Conservation (phyloP, 1,140 invertebrate genomes). For the Stenopsyche tienmushanensis region DNA sequence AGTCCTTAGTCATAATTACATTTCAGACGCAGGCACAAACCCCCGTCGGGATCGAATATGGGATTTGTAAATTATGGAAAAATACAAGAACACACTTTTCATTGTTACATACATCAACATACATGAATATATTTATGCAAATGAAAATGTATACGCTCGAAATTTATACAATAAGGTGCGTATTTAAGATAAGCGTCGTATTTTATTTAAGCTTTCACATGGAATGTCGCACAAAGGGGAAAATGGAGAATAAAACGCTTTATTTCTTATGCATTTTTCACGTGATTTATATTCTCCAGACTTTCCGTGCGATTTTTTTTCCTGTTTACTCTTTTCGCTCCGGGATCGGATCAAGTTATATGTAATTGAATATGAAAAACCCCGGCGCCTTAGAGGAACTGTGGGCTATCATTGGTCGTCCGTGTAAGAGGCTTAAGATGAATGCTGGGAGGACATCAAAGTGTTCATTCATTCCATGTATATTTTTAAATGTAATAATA, state of each 20-base stretch:
- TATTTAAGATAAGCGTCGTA: slow-evolving; percentile 20
- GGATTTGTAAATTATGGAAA: no score
- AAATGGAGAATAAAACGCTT: slow-evolving; percentile 19
- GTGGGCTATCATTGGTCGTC: no score
- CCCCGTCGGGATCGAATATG: no score
- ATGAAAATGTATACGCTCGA: no score
- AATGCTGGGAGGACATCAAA: no score
- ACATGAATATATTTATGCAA: not conserved
- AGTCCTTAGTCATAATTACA: no score
- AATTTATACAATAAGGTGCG: not conserved
- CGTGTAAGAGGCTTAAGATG: no score
- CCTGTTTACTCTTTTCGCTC: not conserved
- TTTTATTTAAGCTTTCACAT: slow-evolving; percentile 10
- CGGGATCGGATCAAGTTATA: no score
- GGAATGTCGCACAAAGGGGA: slow-evolving; percentile 12
- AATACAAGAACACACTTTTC: not conserved
- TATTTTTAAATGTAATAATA: no score
- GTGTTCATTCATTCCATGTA: not conserved
- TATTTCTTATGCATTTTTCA: slow-evolving; percentile 22
- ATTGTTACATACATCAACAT: not conserved
- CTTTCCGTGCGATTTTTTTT: not conserved
- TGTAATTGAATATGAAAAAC: no score
- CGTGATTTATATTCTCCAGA: slow-evolving; percentile 17
- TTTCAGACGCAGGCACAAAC: no score
- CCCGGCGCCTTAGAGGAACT: no score